Evolutionary conservation across 2,113 vertebrate genomes (phyloP).

Genomic region (Mungos mungo): DNA sequence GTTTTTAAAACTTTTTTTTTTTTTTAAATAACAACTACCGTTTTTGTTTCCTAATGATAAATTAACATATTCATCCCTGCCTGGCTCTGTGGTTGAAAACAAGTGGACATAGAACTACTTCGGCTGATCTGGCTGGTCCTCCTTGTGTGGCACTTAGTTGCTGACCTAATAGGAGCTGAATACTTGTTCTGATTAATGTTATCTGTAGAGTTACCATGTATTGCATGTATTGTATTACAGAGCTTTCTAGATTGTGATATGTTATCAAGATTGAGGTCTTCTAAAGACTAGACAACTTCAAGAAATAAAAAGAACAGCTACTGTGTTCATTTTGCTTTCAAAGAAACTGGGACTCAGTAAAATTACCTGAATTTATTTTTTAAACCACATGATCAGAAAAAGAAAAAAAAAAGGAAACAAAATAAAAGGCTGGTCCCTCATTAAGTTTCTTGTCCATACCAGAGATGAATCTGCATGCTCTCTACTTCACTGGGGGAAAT

Average conservation of each 20-base stretch:
- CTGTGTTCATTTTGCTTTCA: not conserved
- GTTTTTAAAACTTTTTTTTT: not conserved
- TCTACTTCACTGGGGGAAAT: not conserved
- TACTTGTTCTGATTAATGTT: not conserved
- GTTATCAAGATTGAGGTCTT: not conserved
- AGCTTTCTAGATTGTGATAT: not conserved
- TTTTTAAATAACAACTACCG: not conserved
- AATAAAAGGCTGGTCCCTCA: not conserved
- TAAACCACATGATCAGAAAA: not conserved
- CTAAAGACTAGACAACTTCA: not conserved
- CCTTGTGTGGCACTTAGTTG: not conserved
- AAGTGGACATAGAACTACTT: too few species aligned
- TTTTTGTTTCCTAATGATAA: not conserved
- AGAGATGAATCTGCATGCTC: not conserved
- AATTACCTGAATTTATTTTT: constrained; percentile 8
- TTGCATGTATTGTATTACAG: not conserved
- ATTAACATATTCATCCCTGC: not conserved
- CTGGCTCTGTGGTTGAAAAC: not conserved
- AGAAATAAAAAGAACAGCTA: not conserved
- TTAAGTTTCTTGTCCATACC: not conserved
- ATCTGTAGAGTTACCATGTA: not conserved
- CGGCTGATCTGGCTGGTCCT: not conserved
- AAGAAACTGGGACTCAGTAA: not conserved
- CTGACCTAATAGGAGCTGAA: not conserved
- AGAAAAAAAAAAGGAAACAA: not conserved